Conservation (phyloP, 1,140 invertebrate genomes). For the Wasmannia auropunctata region DNA sequence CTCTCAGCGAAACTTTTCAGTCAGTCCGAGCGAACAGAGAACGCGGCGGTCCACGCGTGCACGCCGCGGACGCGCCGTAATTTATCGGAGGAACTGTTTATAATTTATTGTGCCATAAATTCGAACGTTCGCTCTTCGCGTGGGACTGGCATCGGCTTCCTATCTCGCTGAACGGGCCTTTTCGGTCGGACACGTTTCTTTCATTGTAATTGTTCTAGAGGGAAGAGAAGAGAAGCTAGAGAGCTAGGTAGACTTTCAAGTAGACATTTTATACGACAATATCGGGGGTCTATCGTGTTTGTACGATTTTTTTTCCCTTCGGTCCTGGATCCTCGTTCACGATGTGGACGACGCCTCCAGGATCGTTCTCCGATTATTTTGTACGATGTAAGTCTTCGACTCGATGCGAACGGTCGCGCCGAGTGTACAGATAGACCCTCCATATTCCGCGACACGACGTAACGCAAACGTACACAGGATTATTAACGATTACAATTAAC, state of each 20-base stretch:
- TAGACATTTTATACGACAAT: conserved; percentile 60
- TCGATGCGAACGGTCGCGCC: background rate
- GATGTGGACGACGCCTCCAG: background rate
- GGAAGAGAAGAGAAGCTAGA: conserved; percentile 51
- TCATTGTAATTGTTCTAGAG: conserved; percentile 23
- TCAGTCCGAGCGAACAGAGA: conserved; percentile 54
- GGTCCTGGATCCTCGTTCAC: background rate
- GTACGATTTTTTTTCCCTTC: conserved; percentile 21
- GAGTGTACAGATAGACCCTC: conserved; percentile 58
- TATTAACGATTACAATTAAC: conserved; percentile 66
- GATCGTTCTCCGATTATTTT: conserved; percentile 27
- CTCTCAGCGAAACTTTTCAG: conserved; percentile 55
- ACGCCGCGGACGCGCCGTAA: too few relatives aligned
- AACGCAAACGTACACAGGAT: conserved; percentile 56
- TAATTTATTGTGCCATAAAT: conserved; percentile 79
- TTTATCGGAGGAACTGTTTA: conserved; percentile 63
- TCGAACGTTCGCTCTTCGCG: conserved; percentile 58
- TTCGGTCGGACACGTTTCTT: conserved; percentile 37
- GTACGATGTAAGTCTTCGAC: conserved; percentile 26
- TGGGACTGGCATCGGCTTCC: conserved; percentile 64
- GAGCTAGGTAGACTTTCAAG: conserved; percentile 61
- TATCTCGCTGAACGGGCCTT: conserved; percentile 50
- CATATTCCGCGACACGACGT: conserved; percentile 56
- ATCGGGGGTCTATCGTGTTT: conserved; percentile 26
- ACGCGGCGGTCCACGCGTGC: conserved; percentile 42